Evolutionary conservation across 2,888 invertebrate species (phyloP), one percentile per base, ranked within the genome.

Genomic region (Baccha elongata): DNA sequence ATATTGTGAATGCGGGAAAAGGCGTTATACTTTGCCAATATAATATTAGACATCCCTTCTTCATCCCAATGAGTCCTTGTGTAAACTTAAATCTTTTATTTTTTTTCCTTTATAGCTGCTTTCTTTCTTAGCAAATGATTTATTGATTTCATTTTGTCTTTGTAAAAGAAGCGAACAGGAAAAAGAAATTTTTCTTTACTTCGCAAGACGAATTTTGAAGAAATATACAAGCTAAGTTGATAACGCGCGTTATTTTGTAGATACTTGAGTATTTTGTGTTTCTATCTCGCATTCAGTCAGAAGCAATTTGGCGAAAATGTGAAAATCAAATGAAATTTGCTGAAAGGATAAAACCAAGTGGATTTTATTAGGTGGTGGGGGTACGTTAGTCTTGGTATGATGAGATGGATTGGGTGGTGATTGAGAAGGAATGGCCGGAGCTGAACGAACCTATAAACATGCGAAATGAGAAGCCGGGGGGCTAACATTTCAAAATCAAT

Each of bases 271-370:
- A 19, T 21, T 58, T 67, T 19, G 44, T 32, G 32, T 42, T 35
- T 15, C 10, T 17, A n/a, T 65, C 29, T 58, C 21, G 6, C 58
- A 58, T 50, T 81, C 74, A 80, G 74, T 81, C 80, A 71, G 71
- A 72, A 76, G 65, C 71, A 83, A 73, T 83, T 83, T 78, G 68
- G 78, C 72, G 76, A 71, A 76, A 83, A 83, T 76, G 81, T 76
- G 83, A 78, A 81, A 83, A 83, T 78, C 83, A 73, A 83, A 83
- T 83, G 73, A 78, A 83, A 78, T 78, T 78, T 83, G 71, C 64
- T 68, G 55, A 78, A 83, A 83, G 83, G 83, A 83, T 83, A 78
- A 65, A 60, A 19, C 23, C 71, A 46, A 75, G 42, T 80, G 29
- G 44, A 53, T 37, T 23, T 21, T 15, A 42, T 15, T 1, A 19